These are phyloP conservation scores for Eristalinus aeneus DNA, from an alignment of 2,888 invertebrate species.

Conservation along the genomic window DNA sequence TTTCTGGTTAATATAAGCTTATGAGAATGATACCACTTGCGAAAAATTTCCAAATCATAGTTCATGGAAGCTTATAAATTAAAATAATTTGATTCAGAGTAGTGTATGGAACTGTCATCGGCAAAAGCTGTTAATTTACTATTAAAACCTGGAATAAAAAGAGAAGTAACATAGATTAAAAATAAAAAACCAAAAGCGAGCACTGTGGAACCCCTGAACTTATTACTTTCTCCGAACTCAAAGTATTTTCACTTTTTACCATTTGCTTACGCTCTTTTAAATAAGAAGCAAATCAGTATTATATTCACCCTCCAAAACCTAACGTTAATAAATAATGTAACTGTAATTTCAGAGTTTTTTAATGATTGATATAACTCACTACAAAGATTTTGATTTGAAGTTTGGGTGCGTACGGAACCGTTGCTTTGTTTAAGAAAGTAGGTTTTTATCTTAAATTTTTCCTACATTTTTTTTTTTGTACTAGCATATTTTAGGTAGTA, in stretches of 20 bases:
- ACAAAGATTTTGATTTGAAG: no score
- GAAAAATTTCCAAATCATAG: background rate
- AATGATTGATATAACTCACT: no score
- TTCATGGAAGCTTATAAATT: background rate
- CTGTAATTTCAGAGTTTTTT: no score
- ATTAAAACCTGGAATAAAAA: background rate
- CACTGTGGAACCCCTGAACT: constrained; percentile 5
- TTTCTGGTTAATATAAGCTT: background rate
- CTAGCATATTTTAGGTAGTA: no score
- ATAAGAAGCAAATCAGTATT: no score
- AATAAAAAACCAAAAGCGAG: constrained; percentile 13
- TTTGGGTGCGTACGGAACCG: no score
- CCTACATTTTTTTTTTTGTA: no score
- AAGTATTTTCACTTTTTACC: background rate
- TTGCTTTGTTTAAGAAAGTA: no score
- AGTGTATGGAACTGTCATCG: background rate
- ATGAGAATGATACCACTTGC: background rate
- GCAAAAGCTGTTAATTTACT: background rate
- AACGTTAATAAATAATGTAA: no score
- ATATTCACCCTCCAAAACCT: no score
- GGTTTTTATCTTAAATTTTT: no score
- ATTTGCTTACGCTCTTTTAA: background rate
- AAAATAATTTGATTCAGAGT: background rate
- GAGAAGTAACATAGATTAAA: background rate
- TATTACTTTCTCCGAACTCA: background rate